A percentile compares a stretch with the other conserved stretches of the same genome.
Evolutionary conservation across 1,140 invertebrate genomes (phyloP).

Genomic region (Zophobas morio): DNA sequence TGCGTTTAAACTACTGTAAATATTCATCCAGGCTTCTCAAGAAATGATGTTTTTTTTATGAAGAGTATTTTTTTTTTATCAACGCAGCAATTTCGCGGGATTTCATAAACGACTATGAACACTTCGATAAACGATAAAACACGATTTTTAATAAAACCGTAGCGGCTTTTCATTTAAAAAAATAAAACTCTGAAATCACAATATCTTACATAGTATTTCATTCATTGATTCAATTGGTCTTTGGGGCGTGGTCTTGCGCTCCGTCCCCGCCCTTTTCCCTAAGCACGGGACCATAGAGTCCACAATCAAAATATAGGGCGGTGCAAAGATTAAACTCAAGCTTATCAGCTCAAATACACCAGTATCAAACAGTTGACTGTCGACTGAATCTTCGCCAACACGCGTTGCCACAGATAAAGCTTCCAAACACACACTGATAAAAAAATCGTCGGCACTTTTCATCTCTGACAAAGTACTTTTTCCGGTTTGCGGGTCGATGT

Average conservation of each 20-base stretch:
- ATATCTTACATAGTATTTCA: constrained; percentile 63
- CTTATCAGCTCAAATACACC: constrained; percentile 58
- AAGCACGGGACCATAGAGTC: constrained; percentile 41
- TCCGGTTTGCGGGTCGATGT: constrained; percentile 12
- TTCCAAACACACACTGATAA: constrained; percentile 28
- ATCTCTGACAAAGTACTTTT: constrained; percentile 27
- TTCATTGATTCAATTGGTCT: constrained; percentile 63
- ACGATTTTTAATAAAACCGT: background rate
- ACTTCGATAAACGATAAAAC: background rate
- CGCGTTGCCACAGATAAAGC: constrained; percentile 48
- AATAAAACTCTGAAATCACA: constrained; percentile 48
- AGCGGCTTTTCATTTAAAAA: constrained; percentile 5
- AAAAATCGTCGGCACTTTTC: constrained; percentile 22
- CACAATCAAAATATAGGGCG: constrained; percentile 51
- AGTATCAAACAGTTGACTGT: constrained; percentile 62
- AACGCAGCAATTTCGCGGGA: no score
- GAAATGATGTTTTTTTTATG: no score
- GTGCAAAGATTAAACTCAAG: constrained; percentile 51
- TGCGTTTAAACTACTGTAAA: no score
- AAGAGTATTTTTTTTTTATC: no score
- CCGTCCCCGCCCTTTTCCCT: constrained; percentile 50
- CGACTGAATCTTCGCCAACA: constrained; percentile 57
- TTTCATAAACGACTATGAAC: no score
- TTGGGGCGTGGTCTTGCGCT: constrained; percentile 49
- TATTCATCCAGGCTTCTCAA: no score